Conservation (phyloP, 2,113 vertebrate species). For the Platysteira castanea region DNA sequence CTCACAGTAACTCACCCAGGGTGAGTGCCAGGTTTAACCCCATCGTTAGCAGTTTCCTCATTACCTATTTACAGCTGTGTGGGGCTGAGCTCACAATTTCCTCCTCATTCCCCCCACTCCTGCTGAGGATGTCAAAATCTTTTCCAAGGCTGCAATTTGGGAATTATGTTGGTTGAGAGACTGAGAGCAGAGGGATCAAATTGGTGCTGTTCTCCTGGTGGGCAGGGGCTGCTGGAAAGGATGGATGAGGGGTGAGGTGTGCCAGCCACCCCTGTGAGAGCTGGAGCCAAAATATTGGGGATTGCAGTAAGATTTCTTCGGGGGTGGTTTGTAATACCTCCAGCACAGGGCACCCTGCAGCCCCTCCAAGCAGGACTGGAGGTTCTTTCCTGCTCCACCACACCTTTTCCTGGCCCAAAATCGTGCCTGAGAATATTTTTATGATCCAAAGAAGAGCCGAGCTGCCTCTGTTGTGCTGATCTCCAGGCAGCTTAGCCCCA, state of each 20-base stretch:
- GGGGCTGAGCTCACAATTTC: neutral
- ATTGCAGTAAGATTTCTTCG: neutral
- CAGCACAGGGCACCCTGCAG: fast-evolving
- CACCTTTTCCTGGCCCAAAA: neutral
- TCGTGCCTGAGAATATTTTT: neutral
- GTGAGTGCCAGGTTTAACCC: neutral
- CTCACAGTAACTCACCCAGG: neutral
- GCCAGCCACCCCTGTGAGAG: neutral
- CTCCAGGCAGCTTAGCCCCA: neutral
- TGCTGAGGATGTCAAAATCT: neutral
- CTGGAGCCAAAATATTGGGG: neutral
- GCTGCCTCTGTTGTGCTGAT: neutral
- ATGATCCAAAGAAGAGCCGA: neutral
- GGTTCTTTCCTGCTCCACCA: neutral
- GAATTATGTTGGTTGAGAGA: neutral
- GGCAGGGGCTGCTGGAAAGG: neutral
- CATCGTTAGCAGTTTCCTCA: neutral
- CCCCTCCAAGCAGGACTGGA: neutral
- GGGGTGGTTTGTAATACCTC: neutral
- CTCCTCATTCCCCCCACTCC: neutral
- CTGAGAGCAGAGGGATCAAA: slow-evolving; percentile 39
- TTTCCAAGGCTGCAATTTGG: slow-evolving; percentile 37
- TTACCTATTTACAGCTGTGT: neutral
- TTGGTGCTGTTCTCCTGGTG: neutral
- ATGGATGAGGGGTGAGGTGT: neutral